Base-by-base conservation (phyloP, 2,888 invertebrate species). In the Drosophila rellima region DNA sequence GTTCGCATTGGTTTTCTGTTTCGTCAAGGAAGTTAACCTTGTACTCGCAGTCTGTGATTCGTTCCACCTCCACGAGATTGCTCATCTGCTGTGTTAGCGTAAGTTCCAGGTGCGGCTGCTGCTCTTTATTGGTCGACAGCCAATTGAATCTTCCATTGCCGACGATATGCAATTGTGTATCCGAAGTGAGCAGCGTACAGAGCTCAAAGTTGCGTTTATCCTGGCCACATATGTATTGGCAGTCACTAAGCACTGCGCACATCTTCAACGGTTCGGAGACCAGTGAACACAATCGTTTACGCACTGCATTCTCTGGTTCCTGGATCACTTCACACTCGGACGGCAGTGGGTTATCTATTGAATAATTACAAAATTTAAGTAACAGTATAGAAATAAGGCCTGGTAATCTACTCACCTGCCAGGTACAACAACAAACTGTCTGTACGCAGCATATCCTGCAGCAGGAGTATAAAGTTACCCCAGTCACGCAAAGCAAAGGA, bases 381-480 rank as follows among this genome's bases (percentile, higher is more conserved):
- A 8, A 48, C 18, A 18, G 2, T 48, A 20, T 0, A n/a, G 11
- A 55, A 23, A 2, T 15, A 0, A 39, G 1, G 8, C 0, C 5
- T 48, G 29, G 2, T 11, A 15, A 1, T 20, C 7, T 1, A 82
- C 81, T 89, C 79, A 94, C 94, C 92, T 69, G 93, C 92, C 52
- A 94, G 90, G 80, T 93, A 93, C 45, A 93, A 88, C 23, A 94
- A 80, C 29, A 94, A 92, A 73, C 93, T 94, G 8, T 93, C 93
- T 2, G 94, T 94, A 55, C 94, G 90, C 50, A 93, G 91, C 51
- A 93, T 92, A 81, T 94, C 94, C 88, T 94, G 93, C 18, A 94
- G 78, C 33, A 94, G 82, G 11, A 93, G 76, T 18, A 89, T 79
- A 33, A 91, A 84, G n/a, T 84, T 91, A 20, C 90, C 92, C 75